Conservation (phyloP, 1,140 invertebrate species). For the Phymastichus coffea region DNA sequence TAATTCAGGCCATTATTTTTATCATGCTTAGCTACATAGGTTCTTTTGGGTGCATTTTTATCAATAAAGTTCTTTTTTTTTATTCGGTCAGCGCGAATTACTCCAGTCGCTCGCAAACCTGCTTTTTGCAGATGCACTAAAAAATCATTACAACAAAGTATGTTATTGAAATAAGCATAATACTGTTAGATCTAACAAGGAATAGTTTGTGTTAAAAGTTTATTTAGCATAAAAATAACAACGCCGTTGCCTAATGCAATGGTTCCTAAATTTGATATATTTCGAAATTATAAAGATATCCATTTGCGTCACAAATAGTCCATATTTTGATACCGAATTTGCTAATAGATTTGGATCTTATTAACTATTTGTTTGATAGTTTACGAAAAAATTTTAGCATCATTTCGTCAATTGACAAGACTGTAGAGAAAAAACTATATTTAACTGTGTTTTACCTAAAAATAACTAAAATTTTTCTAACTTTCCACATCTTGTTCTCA, state of each 20-base stretch:
- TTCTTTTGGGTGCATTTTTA: not conserved
- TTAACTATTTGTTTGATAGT: constrained; percentile 14
- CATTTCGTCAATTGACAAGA: constrained; percentile 7
- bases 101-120: constrained; percentile 14
- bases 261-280: constrained; percentile 15
- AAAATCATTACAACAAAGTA: constrained; percentile 17
- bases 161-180: constrained; percentile 22
- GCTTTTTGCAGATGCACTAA: constrained; percentile 16
- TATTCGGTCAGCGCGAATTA: constrained; percentile 13
- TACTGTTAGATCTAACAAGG: not conserved
- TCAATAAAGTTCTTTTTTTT: not conserved
- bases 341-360: constrained; percentile 11
- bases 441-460: constrained; percentile 1
- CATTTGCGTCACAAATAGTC: constrained; percentile 8
- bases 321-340: constrained; percentile 16
- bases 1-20: constrained; percentile 15
- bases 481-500: constrained; percentile 10
- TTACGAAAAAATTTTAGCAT: constrained; percentile 19
- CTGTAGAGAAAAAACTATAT: constrained; percentile 9
- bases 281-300: constrained; percentile 16
- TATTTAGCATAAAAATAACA: constrained; percentile 10
- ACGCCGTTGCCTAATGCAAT: constrained; percentile 11
- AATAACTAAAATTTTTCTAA: not conserved
- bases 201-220: not conserved
- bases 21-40: not conserved